phyloP scores from a whole-genome alignment of 2,888 invertebrate genomes.

The Tineola bisselliella region DNA sequence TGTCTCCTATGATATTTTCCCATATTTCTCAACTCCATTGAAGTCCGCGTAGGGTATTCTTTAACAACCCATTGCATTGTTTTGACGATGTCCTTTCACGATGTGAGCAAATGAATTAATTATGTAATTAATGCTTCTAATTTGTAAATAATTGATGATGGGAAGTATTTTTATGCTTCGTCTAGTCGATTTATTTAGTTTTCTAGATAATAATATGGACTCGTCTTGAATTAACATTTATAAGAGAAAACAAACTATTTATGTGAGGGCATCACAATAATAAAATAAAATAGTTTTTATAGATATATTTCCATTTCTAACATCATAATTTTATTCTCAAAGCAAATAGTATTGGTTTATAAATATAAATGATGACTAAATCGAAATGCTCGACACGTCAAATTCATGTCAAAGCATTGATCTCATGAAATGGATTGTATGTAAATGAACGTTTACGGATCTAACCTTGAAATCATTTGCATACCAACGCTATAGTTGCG shows the following conservation, averaged over 20 bases:
- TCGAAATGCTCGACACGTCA: background rate
- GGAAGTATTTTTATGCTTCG: no score
- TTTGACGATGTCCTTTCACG: conserved; percentile 12
- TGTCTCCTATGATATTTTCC: conserved; percentile 9
- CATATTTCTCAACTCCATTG: conserved; percentile 14
- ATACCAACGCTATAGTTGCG: conserved; percentile 24
- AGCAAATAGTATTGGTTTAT: background rate
- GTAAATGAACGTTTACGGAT: conserved; percentile 30
- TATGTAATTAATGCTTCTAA: background rate
- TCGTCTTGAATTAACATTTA: no score
- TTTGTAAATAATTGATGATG: background rate
- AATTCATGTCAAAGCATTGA: background rate
- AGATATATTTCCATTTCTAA: no score
- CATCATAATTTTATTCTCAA: no score
- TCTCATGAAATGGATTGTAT: conserved; percentile 40
- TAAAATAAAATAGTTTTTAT: no score
- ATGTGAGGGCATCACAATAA: no score
- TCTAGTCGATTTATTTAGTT: background rate
- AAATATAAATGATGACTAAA: background rate
- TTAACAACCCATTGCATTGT: conserved; percentile 10
- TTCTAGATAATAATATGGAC: no score
- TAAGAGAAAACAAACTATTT: no score
- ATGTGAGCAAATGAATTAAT: conserved; percentile 2
- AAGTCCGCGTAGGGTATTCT: conserved; percentile 9
- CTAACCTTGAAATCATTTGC: conserved; percentile 40